Conservation (phyloP, 2,888 invertebrate species). For the Ganaspis brasiliensis region DNA sequence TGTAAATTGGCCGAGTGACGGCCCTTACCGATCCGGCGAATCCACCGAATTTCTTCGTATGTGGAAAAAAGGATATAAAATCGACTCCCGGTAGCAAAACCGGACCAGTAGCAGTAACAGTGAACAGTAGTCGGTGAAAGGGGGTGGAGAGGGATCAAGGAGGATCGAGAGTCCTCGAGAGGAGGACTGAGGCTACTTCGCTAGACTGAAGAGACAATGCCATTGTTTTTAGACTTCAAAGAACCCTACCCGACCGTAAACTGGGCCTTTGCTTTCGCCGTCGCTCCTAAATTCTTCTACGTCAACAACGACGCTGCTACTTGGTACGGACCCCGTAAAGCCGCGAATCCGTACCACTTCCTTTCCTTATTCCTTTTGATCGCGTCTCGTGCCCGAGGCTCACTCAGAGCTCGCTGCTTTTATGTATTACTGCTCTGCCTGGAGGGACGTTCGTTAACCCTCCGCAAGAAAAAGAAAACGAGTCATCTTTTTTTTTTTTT, state of each 20-base stretch:
- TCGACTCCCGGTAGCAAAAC: conserved; percentile 49
- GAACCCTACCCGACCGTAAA: conserved; percentile 77
- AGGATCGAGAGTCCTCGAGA: conserved; percentile 67
- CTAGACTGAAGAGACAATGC: conserved; percentile 80
- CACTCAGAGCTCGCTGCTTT: conserved; percentile 49
- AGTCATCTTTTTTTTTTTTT: conserved; percentile 33
- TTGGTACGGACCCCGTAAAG: conserved; percentile 66
- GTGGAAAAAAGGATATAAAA: conserved; percentile 69
- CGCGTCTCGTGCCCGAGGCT: too few relatives aligned
- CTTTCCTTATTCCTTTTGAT: conserved; percentile 57
- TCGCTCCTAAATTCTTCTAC: conserved; percentile 81
- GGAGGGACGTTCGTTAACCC: conserved; percentile 77
- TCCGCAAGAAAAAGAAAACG: conserved; percentile 54
- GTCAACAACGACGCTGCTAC: conserved; percentile 77
- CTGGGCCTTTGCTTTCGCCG: conserved; percentile 79
- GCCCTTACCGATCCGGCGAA: conserved; percentile 72
- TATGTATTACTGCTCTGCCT: conserved; percentile 69
- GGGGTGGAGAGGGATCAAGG: conserved; percentile 52
- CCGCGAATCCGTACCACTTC: conserved; percentile 67
- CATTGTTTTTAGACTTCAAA: conserved; percentile 81
- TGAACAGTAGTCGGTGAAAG: conserved; percentile 48
- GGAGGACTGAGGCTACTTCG: conserved; percentile 69
- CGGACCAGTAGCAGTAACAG: conserved; percentile 55
- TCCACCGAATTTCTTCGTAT: conserved; percentile 68
- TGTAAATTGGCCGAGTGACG: conserved; percentile 77